Evolutionary conservation across 2,797 vertebrate genomes (phyloP).

Genomic region (Myoxocephalus aenaeus): DNA sequence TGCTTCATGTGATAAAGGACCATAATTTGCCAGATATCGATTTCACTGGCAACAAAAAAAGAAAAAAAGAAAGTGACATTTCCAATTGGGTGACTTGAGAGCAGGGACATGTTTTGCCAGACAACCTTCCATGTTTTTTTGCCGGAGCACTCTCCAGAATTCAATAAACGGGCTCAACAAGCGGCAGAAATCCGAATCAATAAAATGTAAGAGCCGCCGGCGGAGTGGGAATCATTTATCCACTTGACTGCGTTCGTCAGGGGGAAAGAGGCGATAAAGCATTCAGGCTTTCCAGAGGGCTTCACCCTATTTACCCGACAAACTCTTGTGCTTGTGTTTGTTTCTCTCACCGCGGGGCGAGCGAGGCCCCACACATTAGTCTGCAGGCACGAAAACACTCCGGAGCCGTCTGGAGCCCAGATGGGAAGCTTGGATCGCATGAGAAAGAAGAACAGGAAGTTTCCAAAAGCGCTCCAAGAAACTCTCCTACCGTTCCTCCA

Average conservation of each 20-base stretch:
- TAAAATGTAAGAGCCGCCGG: slow-evolving; percentile 12
- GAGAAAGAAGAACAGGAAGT: slow-evolving; percentile 66
- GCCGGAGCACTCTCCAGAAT: background rate
- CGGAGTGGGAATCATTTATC: slow-evolving; percentile 38
- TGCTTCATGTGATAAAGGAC: too few relatives aligned
- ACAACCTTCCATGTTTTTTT: background rate
- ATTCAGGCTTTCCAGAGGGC: slow-evolving; percentile 43
- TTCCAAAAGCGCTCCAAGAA: slow-evolving; percentile 54
- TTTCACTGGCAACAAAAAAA: background rate
- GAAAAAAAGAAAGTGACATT: background rate
- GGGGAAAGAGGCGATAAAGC: slow-evolving; percentile 44
- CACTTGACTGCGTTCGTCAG: slow-evolving; percentile 39
- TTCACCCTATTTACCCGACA: slow-evolving; percentile 39
- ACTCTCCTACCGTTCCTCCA: slow-evolving; percentile 53
- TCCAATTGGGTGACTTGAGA: background rate
- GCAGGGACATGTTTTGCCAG: background rate
- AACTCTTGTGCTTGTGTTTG: slow-evolving; percentile 65
- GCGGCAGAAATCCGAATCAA: slow-evolving; percentile 24
- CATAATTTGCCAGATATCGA: too few relatives aligned
- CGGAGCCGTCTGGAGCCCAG: slow-evolving; percentile 75
- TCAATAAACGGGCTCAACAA: background rate
- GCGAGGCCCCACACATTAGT: slow-evolving; percentile 66
- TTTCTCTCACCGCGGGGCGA: slow-evolving; percentile 65
- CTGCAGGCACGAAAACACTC: slow-evolving; percentile 57
- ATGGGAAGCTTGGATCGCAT: slow-evolving; percentile 75